These are phyloP conservation scores for Perithous albicinctus DNA, from an alignment of 2,888 invertebrate genomes.

Conservation along the genomic window DNA sequence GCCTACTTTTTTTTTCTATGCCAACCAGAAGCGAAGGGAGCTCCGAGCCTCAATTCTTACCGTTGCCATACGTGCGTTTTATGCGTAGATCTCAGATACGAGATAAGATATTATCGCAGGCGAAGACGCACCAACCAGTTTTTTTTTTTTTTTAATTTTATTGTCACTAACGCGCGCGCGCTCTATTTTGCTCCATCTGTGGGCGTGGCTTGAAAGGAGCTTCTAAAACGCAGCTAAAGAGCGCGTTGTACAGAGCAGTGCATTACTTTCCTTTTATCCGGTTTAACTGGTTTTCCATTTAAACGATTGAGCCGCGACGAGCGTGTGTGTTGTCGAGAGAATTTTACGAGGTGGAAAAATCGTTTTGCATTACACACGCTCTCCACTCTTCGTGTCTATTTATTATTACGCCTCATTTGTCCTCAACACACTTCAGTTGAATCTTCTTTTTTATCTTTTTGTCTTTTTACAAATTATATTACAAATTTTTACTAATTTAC, in stretches of 20 bases:
- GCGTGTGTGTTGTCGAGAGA: conserved; percentile 20
- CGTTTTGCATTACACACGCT: conserved; percentile 35
- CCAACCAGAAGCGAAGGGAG: conserved; percentile 7
- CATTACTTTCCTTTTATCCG: conserved; percentile 64
- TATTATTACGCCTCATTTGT: conserved; percentile 1
- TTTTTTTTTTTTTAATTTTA: conserved; percentile 26
- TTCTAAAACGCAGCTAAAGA: conserved; percentile 46
- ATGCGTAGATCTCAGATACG: conserved; percentile 35
- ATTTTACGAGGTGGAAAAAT: conserved; percentile 59
- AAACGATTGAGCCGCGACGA: conserved; percentile 44
- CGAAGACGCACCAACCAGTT: conserved; percentile 60
- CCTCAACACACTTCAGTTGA: background rate
- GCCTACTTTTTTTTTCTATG: conserved; percentile 28
- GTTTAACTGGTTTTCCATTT: conserved; percentile 66
- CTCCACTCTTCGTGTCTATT: background rate
- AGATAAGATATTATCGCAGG: conserved; percentile 46
- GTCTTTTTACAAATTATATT: too few relatives aligned
- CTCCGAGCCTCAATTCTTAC: conserved; percentile 1
- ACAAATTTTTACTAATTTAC: too few relatives aligned
- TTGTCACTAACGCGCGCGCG: conserved; percentile 13
- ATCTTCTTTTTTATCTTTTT: too few relatives aligned
- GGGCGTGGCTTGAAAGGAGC: conserved; percentile 62
- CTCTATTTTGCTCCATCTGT: conserved; percentile 16
- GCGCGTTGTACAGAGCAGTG: conserved; percentile 52
- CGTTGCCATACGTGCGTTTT: conserved; percentile 1